These are phyloP conservation scores for Nyctereutes procyonoides DNA, from an alignment of 2,113 vertebrate species.

Conservation along the genomic window DNA sequence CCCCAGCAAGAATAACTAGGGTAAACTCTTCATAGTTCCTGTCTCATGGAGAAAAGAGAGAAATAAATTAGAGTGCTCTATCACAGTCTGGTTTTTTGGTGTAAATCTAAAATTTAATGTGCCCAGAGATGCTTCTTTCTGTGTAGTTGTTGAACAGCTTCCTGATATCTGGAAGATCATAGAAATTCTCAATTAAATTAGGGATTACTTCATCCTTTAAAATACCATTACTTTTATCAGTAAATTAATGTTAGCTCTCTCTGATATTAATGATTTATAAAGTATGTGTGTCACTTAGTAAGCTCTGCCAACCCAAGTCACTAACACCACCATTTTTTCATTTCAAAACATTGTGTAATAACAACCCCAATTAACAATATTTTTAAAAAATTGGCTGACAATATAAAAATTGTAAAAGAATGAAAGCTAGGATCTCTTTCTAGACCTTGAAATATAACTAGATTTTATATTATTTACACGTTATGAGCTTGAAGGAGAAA, in stretches of 20 bases:
- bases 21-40: slow-evolving; percentile 14
- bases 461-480: neutral
- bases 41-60: neutral
- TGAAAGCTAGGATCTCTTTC: neutral
- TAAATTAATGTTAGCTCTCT: slow-evolving; percentile 16
- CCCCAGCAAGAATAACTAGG: neutral
- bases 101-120: slow-evolving; percentile 37
- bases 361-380: neutral
- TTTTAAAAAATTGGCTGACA: neutral
- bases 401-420: neutral
- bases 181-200: neutral
- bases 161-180: neutral
- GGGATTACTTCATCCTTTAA: slow-evolving; percentile 2
- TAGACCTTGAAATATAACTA: neutral
- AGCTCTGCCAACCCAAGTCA: neutral
- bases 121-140: neutral
- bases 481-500: neutral
- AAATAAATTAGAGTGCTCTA: neutral
- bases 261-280: neutral
- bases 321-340: neutral
- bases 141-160: neutral
- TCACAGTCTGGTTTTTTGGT: neutral
- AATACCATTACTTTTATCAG: neutral
- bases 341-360: neutral
- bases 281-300: neutral